These are phyloP conservation scores for Bujurquina vittata DNA, from an alignment of 2,113 vertebrate genomes.

Conservation along the genomic window DNA sequence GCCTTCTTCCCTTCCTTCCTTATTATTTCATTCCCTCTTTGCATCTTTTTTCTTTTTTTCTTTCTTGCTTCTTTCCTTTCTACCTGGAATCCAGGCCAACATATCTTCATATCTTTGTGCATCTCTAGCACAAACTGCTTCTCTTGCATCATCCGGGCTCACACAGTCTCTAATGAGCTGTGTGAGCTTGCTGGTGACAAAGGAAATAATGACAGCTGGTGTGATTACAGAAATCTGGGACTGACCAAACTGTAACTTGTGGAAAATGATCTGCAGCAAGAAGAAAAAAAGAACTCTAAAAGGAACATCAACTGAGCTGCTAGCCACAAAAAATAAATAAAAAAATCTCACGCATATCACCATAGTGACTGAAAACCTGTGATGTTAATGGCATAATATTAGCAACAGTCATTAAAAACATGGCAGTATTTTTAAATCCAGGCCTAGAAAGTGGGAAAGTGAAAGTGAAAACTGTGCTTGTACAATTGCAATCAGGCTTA, in stretches of 20 bases:
- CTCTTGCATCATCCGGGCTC: conserved; percentile 30
- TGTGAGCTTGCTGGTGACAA: conserved; percentile 27
- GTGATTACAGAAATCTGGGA: conserved; percentile 44
- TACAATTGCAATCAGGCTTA: conserved; percentile 23
- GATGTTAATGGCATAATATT: background rate
- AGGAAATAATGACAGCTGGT: conserved; percentile 43
- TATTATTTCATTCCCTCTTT: too few relatives aligned
- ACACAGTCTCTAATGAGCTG: conserved; percentile 47
- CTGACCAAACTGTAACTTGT: conserved; percentile 35
- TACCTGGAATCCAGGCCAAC: conserved; percentile 26
- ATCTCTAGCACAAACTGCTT: conserved; percentile 30
- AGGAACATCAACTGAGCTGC: background rate
- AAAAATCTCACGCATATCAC: background rate
- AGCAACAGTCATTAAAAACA: background rate
- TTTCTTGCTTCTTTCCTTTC: background rate
- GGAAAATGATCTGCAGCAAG: conserved; percentile 5
- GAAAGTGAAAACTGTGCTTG: background rate
- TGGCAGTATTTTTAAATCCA: background rate
- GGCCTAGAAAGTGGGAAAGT: background rate
- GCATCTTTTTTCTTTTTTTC: background rate
- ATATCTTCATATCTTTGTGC: background rate
- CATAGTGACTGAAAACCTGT: background rate
- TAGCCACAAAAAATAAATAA: background rate
- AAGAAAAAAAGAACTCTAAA: background rate
- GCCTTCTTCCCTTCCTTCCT: too few relatives aligned